These are phyloP conservation scores for Felis chaus DNA, from an alignment of 2,113 vertebrate species.

Conservation along the genomic window DNA sequence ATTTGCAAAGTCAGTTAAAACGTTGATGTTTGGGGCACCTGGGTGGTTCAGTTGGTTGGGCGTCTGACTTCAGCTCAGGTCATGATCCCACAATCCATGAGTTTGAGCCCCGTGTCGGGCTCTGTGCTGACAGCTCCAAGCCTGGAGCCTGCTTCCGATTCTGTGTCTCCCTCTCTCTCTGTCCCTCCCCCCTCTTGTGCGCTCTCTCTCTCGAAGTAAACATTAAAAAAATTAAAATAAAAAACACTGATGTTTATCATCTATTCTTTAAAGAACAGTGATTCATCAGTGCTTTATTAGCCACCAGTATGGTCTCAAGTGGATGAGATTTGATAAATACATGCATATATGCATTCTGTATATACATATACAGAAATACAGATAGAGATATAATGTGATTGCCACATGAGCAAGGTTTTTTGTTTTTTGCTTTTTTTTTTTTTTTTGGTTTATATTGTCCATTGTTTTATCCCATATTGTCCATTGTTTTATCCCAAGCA, in stretches of 20 bases:
- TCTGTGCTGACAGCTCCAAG: no score
- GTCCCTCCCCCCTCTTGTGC: no score
- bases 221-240: no score
- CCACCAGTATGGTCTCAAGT: not conserved
- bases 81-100: no score
- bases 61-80: no score
- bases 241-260: not conserved
- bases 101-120: no score
- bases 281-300: not conserved
- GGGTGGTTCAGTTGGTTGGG: no score
- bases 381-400: not conserved
- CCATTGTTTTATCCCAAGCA: not conserved
- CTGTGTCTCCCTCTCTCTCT: no score
- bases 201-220: no score
- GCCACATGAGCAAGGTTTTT: not conserved
- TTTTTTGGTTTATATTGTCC: not conserved
- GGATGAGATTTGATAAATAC: not conserved
- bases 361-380: not conserved
- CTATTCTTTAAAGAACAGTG: not conserved
- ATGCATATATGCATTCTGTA: not conserved
- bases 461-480: not conserved
- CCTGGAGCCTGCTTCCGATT: no score
- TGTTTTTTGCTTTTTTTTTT: not conserved
- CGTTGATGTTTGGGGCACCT: not conserved
- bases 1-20: not conserved